Base-by-base conservation (phyloP, 2,888 invertebrate genomes). In the Drosophila kokeensis region DNA sequence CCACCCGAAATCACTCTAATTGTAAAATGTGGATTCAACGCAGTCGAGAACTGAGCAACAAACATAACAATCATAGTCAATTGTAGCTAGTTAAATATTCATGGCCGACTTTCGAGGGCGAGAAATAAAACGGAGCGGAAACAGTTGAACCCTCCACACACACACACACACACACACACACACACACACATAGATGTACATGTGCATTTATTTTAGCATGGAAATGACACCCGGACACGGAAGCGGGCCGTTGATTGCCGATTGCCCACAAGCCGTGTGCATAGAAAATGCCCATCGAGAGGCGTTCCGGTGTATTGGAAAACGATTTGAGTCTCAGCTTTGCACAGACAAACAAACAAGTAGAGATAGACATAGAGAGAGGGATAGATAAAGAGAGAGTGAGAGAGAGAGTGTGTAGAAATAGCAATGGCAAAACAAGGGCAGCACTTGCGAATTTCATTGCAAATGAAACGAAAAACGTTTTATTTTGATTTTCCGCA, bases 401-500 rank as follows among this genome's bases (percentile, higher is more conserved):
- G 50, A 30, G 30, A 30, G 21, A 24, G 38, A 40, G 38, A 40
- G 38, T 0, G 34, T 40, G 40, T 21, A 21, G 1, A 40, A 40
- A 40, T 1, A 61, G 65, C 38, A 57, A 61, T 59, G 55, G 63
- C 67, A 69, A 81, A 82, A 79, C 85, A 85, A 81, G 76, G 81
- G 62, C 73, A 64, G 75, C 81, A 85, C 76, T 86, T 86, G 82
- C 84, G 82, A 87, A 88, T 86, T 86, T 87, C 85, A 89, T 87
- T 86, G 86, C 82, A 84, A 89, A 89, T 86, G 89, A 86, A 86
- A 86, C 85, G 85, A 89, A 89, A 89, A 85, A 75, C 89, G 89
- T 80, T 86, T 86, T 89, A 86, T 86, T 86, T 86, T 86, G 85
- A 89, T 87, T 86, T 86, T 84, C 87, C 68, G 87, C 87, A 86